These are phyloP conservation scores for Bradypodion ventrale DNA, from an alignment of 2,797 vertebrate genomes.

Conservation along the genomic window DNA sequence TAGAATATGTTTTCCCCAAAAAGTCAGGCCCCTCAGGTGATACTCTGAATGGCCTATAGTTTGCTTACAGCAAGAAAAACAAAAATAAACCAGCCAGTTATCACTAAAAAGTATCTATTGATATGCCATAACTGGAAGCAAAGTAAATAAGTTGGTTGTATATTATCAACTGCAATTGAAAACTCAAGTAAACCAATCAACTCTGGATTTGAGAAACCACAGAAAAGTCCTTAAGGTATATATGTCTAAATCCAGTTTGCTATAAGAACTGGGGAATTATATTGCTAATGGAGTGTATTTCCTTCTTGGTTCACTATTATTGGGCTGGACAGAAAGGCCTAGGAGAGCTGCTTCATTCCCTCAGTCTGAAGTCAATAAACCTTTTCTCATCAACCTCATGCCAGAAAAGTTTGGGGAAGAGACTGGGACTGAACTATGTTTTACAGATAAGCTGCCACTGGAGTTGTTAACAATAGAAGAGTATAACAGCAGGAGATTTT, in stretches of 20 bases:
- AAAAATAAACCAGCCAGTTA: too few species aligned
- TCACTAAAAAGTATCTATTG: neutral
- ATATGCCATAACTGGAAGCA: neutral
- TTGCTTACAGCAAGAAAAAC: too few species aligned
- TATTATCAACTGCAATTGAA: neutral
- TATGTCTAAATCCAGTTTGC: neutral
- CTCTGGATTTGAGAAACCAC: neutral
- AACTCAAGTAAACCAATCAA: neutral
- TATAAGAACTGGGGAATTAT: neutral
- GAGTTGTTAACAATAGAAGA: too few species aligned
- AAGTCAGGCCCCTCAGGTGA: too few species aligned
- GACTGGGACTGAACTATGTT: too few species aligned
- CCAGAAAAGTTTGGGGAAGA: neutral
- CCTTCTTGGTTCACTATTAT: neutral
- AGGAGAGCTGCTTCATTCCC: neutral
- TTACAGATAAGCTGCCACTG: too few species aligned
- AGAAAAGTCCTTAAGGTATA: neutral
- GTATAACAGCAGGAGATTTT: too few species aligned
- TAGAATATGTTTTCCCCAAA: too few species aligned
- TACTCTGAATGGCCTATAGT: too few species aligned
- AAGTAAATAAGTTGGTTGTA: neutral
- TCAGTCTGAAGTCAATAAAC: neutral
- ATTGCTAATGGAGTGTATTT: neutral
- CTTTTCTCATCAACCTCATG: neutral
- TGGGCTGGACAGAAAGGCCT: neutral